These are phyloP conservation scores for Oryzias woworae DNA, from an alignment of 2,113 vertebrate genomes.

Conservation along the genomic window DNA sequence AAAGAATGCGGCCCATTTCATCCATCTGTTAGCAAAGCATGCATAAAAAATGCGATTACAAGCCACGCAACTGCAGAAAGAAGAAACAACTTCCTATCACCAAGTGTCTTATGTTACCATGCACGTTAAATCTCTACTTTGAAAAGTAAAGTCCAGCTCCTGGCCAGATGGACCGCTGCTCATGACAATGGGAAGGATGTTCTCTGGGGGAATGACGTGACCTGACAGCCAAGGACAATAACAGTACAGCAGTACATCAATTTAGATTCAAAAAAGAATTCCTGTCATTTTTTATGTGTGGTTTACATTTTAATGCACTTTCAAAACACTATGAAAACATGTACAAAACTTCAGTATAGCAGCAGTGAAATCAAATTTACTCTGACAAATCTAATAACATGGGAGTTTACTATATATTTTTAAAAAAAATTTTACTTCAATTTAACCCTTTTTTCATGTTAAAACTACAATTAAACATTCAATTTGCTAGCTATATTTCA, in stretches of 20 bases:
- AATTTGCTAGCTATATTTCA: too few species aligned
- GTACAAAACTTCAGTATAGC: background rate
- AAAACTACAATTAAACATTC: too few species aligned
- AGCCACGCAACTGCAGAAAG: background rate
- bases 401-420: too few species aligned
- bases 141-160: conserved; percentile 92
- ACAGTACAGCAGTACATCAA: background rate
- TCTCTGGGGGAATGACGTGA: conserved; percentile 92
- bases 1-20: conserved; percentile 87
- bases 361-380: too few species aligned
- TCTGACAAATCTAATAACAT: too few species aligned
- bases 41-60: background rate
- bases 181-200: conserved; percentile 89
- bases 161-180: conserved; percentile 89
- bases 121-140: conserved; percentile 85
- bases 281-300: background rate
- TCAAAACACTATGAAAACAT: background rate
- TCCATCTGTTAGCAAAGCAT: conserved; percentile 82
- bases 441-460: too few species aligned
- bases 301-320: background rate
- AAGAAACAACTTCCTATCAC: background rate
- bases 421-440: too few species aligned
- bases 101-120: conserved; percentile 67
- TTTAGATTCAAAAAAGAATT: background rate
- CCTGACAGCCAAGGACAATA: conserved; percentile 69